These are phyloP conservation scores for Coelinius sp. DNA, from an alignment of 2,888 invertebrate genomes.

Conservation along the genomic window DNA sequence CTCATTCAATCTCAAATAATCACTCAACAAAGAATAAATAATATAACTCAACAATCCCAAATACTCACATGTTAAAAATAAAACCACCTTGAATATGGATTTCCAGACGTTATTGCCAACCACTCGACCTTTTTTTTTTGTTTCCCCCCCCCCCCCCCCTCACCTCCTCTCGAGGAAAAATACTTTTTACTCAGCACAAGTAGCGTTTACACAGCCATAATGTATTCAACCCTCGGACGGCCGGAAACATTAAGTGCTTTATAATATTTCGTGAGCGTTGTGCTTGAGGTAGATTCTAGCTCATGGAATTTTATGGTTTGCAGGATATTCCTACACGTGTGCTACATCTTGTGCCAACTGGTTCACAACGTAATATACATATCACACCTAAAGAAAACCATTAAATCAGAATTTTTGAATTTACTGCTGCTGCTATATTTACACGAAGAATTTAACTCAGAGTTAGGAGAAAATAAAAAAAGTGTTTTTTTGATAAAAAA, in stretches of 20 bases:
- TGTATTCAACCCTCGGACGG: constrained; percentile 28
- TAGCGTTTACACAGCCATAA: constrained; percentile 9
- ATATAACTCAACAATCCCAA: neutral
- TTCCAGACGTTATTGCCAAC: neutral
- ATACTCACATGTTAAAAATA: neutral
- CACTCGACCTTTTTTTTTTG: neutral
- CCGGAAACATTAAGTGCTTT: constrained; percentile 34
- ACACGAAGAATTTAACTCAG: neutral
- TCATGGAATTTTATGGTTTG: constrained; percentile 20
- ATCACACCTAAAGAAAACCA: constrained; percentile 2
- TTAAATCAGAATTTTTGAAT: constrained; percentile 11
- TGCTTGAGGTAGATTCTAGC: constrained; percentile 19
- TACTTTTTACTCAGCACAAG: constrained; percentile 23
- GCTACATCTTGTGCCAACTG: constrained; percentile 16
- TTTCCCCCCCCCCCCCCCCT: neutral
- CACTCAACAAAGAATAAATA: neutral
- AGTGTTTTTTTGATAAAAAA: neutral
- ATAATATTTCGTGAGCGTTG: constrained; percentile 29
- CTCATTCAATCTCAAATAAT: neutral
- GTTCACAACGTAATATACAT: neutral
- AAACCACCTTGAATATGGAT: neutral
- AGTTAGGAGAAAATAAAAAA: neutral
- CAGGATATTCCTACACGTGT: constrained; percentile 16
- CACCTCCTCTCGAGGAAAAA: constrained; percentile 26
- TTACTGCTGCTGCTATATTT: neutral